Evolutionary conservation across 2,888 invertebrate genomes (phyloP).

Genomic region (Plagiodera versicolora): DNA sequence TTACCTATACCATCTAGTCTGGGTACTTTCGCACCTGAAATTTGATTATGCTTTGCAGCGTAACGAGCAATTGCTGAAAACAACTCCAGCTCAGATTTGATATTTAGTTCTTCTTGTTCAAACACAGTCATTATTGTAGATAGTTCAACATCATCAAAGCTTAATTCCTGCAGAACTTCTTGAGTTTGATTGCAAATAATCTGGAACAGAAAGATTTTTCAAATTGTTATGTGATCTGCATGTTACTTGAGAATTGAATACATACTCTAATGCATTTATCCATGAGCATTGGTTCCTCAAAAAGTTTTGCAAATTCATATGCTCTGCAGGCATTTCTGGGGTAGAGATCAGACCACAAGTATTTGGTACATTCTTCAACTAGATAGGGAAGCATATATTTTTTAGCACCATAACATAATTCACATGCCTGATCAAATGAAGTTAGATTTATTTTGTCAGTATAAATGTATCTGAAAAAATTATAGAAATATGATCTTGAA

Average conservation of each 20-base stretch:
- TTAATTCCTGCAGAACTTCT: constrained; percentile 73
- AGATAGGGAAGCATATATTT: constrained; percentile 85
- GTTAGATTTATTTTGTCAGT: constrained; percentile 78
- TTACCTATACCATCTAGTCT: constrained; percentile 55
- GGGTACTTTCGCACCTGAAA: constrained; percentile 57
- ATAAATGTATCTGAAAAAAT: constrained; percentile 70
- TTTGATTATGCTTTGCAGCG: constrained; percentile 61
- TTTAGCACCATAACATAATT: constrained; percentile 84
- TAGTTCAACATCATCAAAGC: constrained; percentile 77
- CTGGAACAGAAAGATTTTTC: constrained; percentile 51
- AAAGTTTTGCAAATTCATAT: constrained; percentile 83
- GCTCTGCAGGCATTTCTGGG: constrained; percentile 83
- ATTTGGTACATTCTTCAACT: constrained; percentile 80
- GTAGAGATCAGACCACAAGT: constrained; percentile 78
- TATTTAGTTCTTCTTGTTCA: constrained; percentile 72
- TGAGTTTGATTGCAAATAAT: constrained; percentile 77
- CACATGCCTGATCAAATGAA: constrained; percentile 85
- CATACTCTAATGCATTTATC: constrained; percentile 76
- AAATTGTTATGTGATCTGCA: neutral
- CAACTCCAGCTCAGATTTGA: constrained; percentile 75
- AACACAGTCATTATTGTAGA: constrained; percentile 75
- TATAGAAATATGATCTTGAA: neutral
- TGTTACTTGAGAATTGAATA: constrained; percentile 1
- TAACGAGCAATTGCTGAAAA: constrained; percentile 75
- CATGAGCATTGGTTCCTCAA: constrained; percentile 80